Base-by-base conservation (phyloP, 1,140 invertebrate genomes). In the Drosophila insularis region DNA sequence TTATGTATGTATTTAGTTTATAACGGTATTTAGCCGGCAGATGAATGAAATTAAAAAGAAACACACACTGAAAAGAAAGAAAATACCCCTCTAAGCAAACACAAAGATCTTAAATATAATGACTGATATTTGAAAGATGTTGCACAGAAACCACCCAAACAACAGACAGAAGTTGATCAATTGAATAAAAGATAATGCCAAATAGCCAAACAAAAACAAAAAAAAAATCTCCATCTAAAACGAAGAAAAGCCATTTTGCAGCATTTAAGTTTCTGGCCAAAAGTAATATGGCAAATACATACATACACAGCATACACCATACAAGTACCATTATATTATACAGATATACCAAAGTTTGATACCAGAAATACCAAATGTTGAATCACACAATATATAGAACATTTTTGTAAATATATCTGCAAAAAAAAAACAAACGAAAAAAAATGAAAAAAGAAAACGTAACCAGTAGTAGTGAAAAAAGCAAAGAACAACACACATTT, bases 371-470 rank as follows among this genome's bases (percentile, higher is more conserved):
- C n/a, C 27, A 27, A 58, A 80, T 82, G 72, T 85, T 80, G 60
- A 73, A 65, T 63, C 56, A 68, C 56, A 71, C 21, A 58, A 50
- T 50, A 50, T 21, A 50, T 50, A 50, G 19, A 62, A 72, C 27
- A 27, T 71, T 81, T 81, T 87, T 85, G 81, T 85, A 85, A 85
- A 85, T 85, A 85, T 63, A 75, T 60, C 59, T 54, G 23, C 59
- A 53, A n/a, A 63, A 60, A 56, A 68, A 27, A n/a, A 43, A 55
- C 37, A 50, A 23, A 23, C 2, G 23, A 23, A 23, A 23, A 23
- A 23, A 23, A 23, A n/a, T 31, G 0, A 7, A 43, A 13, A 56
- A 77, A 63, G 27, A 21, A 63, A 35, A 59, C 17, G 7, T 69
- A 81, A 74, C 80, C 79, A 82, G 69, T 67, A 63, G 82, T 79